A percentile compares a stretch with the other conserved stretches of the same genome.
Conservation (phyloP, 2,113 vertebrate species). For the Nothobranchius furzeri region DNA sequence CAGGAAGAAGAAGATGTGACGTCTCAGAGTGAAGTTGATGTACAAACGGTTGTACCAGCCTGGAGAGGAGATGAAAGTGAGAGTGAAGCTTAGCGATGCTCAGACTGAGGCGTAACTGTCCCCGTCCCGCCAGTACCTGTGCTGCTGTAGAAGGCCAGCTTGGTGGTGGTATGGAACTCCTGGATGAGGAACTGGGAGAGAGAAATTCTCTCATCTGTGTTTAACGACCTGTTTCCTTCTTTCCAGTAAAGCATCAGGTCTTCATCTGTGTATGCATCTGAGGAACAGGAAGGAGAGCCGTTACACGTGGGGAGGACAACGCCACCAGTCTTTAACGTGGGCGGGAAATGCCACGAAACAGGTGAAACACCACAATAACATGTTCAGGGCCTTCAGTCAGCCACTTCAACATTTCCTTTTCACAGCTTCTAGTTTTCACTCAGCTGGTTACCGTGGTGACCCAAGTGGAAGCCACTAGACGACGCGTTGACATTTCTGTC, state of each 20-base stretch:
- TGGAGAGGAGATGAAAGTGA: constrained; percentile 45
- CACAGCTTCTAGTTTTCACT: no score
- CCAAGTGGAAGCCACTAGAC: no score
- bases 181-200: constrained; percentile 95
- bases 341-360: no score
- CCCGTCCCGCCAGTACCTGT: constrained; percentile 78
- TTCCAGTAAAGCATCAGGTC: constrained; percentile 98
- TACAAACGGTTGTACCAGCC: constrained; percentile 91
- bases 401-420: no score
- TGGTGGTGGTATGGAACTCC: constrained; percentile 91
- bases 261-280: constrained; percentile 95
- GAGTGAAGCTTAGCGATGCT: background rate
- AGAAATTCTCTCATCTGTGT: constrained; percentile 91
- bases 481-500: no score
- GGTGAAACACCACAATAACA: no score
- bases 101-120: background rate
- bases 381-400: no score
- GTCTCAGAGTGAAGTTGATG: constrained; percentile 87
- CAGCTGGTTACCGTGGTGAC: no score
- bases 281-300: background rate
- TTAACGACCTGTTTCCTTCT: constrained; percentile 90
- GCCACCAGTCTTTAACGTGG: no score
- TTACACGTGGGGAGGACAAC: background rate
- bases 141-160: constrained; percentile 94
- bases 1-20: constrained; percentile 89